Evolutionary conservation across 1,140 invertebrate species (phyloP), one percentile per base, ranked within the genome.

Genomic region (Temnothorax nylanderi): DNA sequence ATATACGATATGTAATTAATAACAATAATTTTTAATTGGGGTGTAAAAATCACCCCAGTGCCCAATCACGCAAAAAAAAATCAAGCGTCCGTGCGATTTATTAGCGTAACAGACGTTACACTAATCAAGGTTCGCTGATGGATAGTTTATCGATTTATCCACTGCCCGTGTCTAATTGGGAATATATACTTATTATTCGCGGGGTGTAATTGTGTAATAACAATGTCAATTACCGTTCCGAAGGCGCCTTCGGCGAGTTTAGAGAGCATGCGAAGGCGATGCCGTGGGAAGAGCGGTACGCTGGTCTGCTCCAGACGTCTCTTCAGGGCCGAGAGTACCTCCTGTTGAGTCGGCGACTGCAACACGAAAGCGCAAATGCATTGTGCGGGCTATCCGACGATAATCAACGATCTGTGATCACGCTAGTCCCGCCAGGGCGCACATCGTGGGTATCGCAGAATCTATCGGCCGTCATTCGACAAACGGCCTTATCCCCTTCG

Each of bases 241-340:
- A 98, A 99, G 67, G 98, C 97, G 87, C 98, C 98, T 94, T 98
- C 98, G 32, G 98, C 98, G 47, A 99, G 96, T 93, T 98, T 98
- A 60, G 98, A 98, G 78, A 99, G 96, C 97, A 98, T 98, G 87
- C 98, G 96, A 49, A 99, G 96, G 92, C 98, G 96, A 94, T 98
- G 98, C 89, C 98, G 96, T 85, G 98, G 98, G 94, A 99, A 98
- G 96, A 98, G 97, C 87, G 97, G 96, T 64, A 98, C 97, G 77
- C 96, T 96, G 32, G 97, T 97, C 81, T 96, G 96, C 94, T 97
- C 97, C 88, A 98, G 94, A 74, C 97, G 96, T 93, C 96, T 96
- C 94, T 97, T 97, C 89, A 97, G 94, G 60, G 97, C 97, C 69
- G 95, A 96, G 77, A 97, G 95, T 85, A 97, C 96, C 94, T 97